Evolutionary conservation across 2,888 invertebrate genomes (phyloP).

Genomic region (Maniola hyperantus): DNA sequence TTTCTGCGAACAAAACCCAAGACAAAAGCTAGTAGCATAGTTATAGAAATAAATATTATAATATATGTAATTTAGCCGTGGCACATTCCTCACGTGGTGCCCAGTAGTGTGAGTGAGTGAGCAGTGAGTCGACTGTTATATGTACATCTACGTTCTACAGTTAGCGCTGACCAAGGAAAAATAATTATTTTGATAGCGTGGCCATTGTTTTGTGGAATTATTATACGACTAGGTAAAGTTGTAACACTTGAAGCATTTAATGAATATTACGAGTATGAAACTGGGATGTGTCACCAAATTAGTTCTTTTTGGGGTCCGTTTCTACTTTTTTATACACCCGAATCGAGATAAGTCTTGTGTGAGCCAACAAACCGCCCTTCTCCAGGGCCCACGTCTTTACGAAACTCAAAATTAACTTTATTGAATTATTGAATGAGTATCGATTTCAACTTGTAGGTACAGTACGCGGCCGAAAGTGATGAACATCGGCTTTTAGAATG

Average conservation of each 20-base stretch:
- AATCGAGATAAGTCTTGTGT: too few relatives aligned
- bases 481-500: too few relatives aligned
- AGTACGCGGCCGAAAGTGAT: too few relatives aligned
- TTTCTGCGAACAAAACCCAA: not conserved
- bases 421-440: slow-evolving; percentile 9
- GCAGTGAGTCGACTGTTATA: slow-evolving; percentile 1
- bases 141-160: slow-evolving; percentile 4
- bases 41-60: not conserved
- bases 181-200: not conserved
- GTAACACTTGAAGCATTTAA: too few relatives aligned
- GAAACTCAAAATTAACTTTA: too few relatives aligned
- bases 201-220: not conserved
- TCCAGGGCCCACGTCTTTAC: too few relatives aligned
- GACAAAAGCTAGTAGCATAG: not conserved
- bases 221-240: not conserved
- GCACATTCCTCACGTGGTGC: not conserved
- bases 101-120: not conserved
- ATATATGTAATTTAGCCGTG: not conserved
- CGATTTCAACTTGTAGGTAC: slow-evolving; percentile 4
- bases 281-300: too few relatives aligned
- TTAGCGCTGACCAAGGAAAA: not conserved
- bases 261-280: too few relatives aligned
- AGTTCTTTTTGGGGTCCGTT: too few relatives aligned
- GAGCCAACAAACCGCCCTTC: too few relatives aligned
- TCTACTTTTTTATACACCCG: too few relatives aligned